These are phyloP conservation scores for Morpho achilles DNA, from an alignment of 2,888 invertebrate genomes.

Conservation along the genomic window DNA sequence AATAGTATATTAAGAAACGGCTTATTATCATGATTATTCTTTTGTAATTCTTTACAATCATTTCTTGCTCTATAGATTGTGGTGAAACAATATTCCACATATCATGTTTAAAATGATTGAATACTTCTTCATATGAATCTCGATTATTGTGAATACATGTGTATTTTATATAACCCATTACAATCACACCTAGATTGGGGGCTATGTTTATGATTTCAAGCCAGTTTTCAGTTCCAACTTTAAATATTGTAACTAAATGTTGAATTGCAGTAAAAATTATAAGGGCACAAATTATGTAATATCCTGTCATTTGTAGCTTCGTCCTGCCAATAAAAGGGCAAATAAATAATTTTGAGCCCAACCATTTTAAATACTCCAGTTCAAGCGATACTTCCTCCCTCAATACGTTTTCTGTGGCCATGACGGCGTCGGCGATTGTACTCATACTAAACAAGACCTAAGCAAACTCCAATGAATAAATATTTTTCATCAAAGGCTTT, in stretches of 20 bases:
- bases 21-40: constrained; percentile 37
- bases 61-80: constrained; percentile 35
- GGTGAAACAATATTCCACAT: constrained; percentile 47
- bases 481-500: constrained; percentile 1
- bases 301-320: constrained; percentile 37
- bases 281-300: constrained; percentile 35
- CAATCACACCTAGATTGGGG: constrained; percentile 56
- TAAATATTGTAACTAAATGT: constrained; percentile 42
- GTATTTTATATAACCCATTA: constrained; percentile 53
- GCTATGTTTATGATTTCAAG: constrained; percentile 55
- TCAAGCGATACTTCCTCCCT: constrained; percentile 40
- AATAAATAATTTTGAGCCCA: constrained; percentile 47
- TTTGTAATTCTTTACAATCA: constrained; percentile 42
- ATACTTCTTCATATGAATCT: constrained; percentile 43
- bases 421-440: constrained; percentile 18
- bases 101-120: constrained; percentile 44
- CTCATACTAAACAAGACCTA: background rate
- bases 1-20: constrained; percentile 48
- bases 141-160: constrained; percentile 43
- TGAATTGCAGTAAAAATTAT: constrained; percentile 45
- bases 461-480: background rate
- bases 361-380: constrained; percentile 42
- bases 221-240: constrained; percentile 44
- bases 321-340: constrained; percentile 49
- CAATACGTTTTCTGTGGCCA: constrained; percentile 29